A percentile compares a stretch with the other conserved stretches of the same genome.
Conservation (phyloP, 2,113 vertebrate species). For the Phalacrocorax pelagicus region DNA sequence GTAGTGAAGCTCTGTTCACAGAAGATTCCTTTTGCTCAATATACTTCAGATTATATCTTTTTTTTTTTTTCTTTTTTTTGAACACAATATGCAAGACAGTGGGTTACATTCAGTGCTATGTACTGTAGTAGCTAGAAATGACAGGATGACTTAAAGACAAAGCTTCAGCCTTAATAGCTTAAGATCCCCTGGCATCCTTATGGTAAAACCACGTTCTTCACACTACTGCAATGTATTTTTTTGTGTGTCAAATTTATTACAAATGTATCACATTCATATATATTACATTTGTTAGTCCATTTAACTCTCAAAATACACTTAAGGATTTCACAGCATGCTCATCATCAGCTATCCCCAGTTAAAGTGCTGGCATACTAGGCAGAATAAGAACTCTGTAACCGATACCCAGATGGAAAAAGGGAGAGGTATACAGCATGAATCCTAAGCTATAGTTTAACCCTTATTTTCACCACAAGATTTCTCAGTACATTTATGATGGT, state of each 20-base stretch:
- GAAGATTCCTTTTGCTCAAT: neutral
- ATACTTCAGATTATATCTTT: neutral
- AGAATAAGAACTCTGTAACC: neutral
- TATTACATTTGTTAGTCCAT: constrained; percentile 27
- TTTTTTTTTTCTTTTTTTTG: neutral
- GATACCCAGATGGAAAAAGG: neutral
- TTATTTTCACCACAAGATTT: neutral
- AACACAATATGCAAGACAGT: neutral
- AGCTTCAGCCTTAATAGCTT: constrained; percentile 31
- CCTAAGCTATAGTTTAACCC: neutral
- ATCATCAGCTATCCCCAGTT: neutral
- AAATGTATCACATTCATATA: constrained; percentile 14
- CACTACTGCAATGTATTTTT: neutral
- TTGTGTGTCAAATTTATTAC: constrained; percentile 31
- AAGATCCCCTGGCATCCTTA: constrained; percentile 1
- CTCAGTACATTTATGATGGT: neutral
- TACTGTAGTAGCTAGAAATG: constrained; percentile 21
- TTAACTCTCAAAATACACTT: constrained; percentile 50
- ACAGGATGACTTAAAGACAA: constrained; percentile 58
- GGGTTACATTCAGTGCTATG: neutral
- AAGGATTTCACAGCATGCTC: neutral
- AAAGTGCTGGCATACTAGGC: neutral
- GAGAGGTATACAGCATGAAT: neutral
- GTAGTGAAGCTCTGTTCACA: neutral
- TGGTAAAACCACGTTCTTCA: constrained; percentile 1